A percentile compares a stretch with the other conserved stretches of the same genome.
Conservation (phyloP, 2,888 invertebrate species). For the Nemotelus nigrinus region DNA sequence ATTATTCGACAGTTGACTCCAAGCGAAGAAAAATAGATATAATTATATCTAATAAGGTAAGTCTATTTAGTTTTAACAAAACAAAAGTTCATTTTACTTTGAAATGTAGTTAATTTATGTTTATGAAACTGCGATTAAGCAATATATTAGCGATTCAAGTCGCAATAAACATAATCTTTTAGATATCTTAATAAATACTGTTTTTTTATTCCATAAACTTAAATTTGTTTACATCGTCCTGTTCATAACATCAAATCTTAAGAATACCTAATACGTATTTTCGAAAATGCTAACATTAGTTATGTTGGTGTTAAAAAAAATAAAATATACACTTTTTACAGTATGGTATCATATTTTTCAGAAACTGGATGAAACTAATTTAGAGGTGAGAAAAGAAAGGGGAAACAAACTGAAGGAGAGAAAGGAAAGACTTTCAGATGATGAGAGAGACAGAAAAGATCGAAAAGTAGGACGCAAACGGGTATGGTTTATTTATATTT, state of each 20-base stretch:
- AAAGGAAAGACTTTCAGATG: constrained; percentile 75
- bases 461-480: constrained; percentile 83
- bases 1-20: constrained; percentile 67
- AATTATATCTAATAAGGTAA: constrained; percentile 80
- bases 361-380: constrained; percentile 43
- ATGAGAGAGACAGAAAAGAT: constrained; percentile 84
- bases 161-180: not conserved
- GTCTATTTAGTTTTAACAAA: constrained; percentile 70
- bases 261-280: not conserved
- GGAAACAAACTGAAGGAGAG: constrained; percentile 68
- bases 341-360: constrained; percentile 12
- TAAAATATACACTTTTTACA: not conserved
- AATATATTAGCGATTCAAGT: not conserved
- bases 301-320: too few relatives aligned
- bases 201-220: not conserved
- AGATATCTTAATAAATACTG: not conserved
- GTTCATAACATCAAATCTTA: not conserved
- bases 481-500: constrained; percentile 65
- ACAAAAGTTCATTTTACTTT: not conserved
- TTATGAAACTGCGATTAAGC: not conserved
- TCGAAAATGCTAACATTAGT: too few relatives aligned
- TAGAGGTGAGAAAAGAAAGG: constrained; percentile 66
- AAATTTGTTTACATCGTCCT: not conserved
- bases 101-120: not conserved
- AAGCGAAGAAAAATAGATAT: constrained; percentile 87